Base-by-base conservation (phyloP, 2,888 invertebrate genomes). In the Nomada fucata region DNA sequence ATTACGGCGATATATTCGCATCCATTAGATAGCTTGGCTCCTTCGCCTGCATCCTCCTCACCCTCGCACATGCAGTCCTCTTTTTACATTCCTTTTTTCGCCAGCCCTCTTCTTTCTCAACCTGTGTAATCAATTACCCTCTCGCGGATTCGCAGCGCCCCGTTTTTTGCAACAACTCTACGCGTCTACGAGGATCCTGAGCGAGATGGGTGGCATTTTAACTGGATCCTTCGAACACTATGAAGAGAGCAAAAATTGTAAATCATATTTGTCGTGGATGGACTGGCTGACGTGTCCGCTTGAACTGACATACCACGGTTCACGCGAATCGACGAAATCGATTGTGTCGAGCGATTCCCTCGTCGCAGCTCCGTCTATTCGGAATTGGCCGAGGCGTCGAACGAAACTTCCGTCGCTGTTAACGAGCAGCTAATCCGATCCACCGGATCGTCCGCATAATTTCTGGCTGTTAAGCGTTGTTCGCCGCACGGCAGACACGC, bases 1-100 rank as follows among this genome's bases (percentile, higher is more conserved):
- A 93, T 93, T 93, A 90, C 93, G 57, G 91, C 93, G 92, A 94
- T 93, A 94, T 93, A 94, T 93, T 93, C 93, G 90, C 93, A 92
- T 94, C 93, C 93, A 93, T 93, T 93, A 93, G 93, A 92, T 91
- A 91, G 89, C 90, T 90, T 89, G 89, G 89, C 91, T 91, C 91
- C 89, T 90, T 91, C 88, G 88, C 86, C 68, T 76, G 79, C 79
- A 80, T 79, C 80, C 81, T 80, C 67, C 68, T 57, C 67, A 36
- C 57, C 68, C 63, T 77, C 61, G 61, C 65, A 65, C 71, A 69
- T 52, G 50, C 57, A 63, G 20, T 15, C 36, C 44, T 29, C 55
- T 55, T 29, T 72, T 15, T 42, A 29, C 57, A 68, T 60, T n/a
- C 42, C 69, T 36, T 53, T 67, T 65, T 71, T 61, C 68, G 76